Evolutionary conservation across 2,797 vertebrate species (phyloP).

Genomic region (Babyrousa celebensis): DNA sequence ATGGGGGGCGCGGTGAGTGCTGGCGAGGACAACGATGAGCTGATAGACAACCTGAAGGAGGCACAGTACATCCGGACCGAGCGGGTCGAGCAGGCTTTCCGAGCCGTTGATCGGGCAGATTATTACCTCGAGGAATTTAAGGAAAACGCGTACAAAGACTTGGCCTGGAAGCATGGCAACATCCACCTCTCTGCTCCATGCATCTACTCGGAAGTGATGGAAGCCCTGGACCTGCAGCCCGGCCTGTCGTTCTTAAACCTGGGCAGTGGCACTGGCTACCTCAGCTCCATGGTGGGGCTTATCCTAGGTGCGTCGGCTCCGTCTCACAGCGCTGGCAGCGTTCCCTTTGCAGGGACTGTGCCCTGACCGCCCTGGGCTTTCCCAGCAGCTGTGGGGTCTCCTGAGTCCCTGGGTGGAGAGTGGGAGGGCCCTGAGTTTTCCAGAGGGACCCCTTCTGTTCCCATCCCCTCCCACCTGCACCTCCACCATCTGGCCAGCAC

Average conservation of each 20-base stretch:
- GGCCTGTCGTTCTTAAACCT: slow-evolving; percentile 98
- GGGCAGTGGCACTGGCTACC: slow-evolving; percentile 98
- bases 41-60: slow-evolving; percentile 98
- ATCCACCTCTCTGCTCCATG: slow-evolving; percentile 98
- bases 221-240: slow-evolving; percentile 97
- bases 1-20: slow-evolving; percentile 99
- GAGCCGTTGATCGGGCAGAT: slow-evolving; percentile 97
- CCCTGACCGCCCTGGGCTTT: not conserved
- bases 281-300: slow-evolving; percentile 99
- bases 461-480: not conserved
- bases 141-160: slow-evolving; percentile 98
- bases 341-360: not conserved
- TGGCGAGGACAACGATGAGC: slow-evolving; percentile 98
- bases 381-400: not conserved
- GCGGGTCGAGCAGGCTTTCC: slow-evolving; percentile 97
- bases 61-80: slow-evolving; percentile 98
- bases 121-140: slow-evolving; percentile 98
- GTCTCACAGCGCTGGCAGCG: not conserved
- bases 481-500: not conserved
- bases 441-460: not conserved
- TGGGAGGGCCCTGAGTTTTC: too few species aligned
- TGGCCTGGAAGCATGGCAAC: slow-evolving; percentile 98
- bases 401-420: too few species aligned
- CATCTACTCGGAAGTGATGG: slow-evolving; percentile 99
- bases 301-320: slow-evolving; percentile 94